These are phyloP conservation scores for Sorex fumeus DNA, from an alignment of 2,113 vertebrate genomes.

Conservation along the genomic window DNA sequence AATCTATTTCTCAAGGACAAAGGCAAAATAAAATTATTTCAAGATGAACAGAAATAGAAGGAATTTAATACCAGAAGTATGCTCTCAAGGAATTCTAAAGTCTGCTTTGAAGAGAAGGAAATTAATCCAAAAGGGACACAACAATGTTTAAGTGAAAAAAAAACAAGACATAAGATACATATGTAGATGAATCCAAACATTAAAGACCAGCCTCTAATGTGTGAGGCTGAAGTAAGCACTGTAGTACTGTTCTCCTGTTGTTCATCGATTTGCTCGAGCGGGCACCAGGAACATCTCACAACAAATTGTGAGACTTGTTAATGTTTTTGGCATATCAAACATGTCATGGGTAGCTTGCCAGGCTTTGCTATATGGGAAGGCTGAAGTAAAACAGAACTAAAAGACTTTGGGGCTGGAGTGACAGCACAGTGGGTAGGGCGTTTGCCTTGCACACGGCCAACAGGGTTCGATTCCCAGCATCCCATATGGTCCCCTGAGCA, in stretches of 20 bases:
- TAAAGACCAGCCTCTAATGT: background rate
- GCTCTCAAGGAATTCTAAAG: conserved; percentile 19
- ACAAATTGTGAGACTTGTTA: no score
- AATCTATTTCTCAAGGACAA: background rate
- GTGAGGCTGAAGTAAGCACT: background rate
- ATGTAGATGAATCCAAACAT: background rate
- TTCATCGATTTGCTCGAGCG: no score
- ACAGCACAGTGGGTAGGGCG: no score
- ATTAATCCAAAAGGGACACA: background rate
- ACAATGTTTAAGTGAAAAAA: background rate
- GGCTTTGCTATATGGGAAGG: no score
- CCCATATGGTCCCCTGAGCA: no score
- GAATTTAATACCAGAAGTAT: background rate
- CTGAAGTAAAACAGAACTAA: background rate
- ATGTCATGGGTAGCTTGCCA: no score
- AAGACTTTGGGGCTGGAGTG: background rate
- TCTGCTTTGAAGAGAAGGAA: background rate
- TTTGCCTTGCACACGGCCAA: no score
- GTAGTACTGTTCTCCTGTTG: no score
- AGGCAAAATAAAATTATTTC: background rate
- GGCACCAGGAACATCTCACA: no score
- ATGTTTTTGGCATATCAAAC: no score
- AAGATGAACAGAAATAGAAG: conserved; percentile 1
- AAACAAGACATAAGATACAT: background rate
- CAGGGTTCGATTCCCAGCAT: no score